Percentiles rank a stretch among this genome's conserved stretches.
phyloP scores from a whole-genome alignment of 2,797 vertebrate species.

The Pantherophis vulpinus region DNA sequence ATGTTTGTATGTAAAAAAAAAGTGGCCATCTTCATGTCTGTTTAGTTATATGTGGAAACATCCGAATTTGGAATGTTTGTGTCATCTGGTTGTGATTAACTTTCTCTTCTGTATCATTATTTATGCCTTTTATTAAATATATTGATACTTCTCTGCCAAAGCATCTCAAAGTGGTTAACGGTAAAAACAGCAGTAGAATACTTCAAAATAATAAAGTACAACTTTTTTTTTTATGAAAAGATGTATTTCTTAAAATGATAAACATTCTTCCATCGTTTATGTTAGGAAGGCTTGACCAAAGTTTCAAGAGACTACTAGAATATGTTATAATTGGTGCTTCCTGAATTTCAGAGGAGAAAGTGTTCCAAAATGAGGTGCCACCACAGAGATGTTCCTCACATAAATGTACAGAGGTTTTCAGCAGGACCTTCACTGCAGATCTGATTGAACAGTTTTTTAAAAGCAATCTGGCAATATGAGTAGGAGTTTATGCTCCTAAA shows the following conservation, averaged over 20 bases:
- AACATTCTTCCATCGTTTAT: neutral
- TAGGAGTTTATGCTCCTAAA: neutral
- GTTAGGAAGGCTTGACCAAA: neutral
- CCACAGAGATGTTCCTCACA: neutral
- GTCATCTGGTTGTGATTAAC: neutral
- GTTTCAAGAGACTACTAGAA: neutral
- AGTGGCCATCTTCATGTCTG: neutral
- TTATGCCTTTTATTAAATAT: neutral
- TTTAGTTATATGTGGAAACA: neutral
- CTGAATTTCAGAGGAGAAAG: neutral
- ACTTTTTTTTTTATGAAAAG: neutral
- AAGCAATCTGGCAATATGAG: neutral
- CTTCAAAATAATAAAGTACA: neutral
- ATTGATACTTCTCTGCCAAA: neutral
- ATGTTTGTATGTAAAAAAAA: neutral
- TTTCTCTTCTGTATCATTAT: neutral
- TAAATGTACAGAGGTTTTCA: neutral
- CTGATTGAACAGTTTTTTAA: neutral
- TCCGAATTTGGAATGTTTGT: neutral
- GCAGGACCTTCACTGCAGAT: neutral
- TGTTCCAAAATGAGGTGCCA: neutral
- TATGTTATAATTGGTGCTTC: neutral
- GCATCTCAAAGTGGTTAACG: neutral
- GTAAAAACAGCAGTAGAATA: neutral
- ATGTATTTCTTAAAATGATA: neutral